Base-by-base conservation (phyloP, 2,888 invertebrate genomes). In the Diloba caeruleocephala region DNA sequence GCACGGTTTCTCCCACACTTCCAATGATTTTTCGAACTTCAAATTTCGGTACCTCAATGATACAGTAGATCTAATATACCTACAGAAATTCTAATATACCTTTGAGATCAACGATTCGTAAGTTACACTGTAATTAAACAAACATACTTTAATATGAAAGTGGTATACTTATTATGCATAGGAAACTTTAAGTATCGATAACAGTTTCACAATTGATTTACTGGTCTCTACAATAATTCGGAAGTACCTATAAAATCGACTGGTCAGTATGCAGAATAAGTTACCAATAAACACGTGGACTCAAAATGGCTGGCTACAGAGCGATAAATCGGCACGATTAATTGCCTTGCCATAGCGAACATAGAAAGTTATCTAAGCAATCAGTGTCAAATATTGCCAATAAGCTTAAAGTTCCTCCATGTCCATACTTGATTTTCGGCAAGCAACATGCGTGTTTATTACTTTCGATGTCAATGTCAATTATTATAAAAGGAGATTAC, bases 271-370 rank as follows among this genome's bases (percentile, higher is more conserved):
- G 62, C 54, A 46, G 57, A 63, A 54, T 62, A 68, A n/a, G 67
- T 71, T 34, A 28, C 29, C 28, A 41, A 28, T 21, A 19, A 57
- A 46, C 58, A 69, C 72, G 63, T 71, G 68, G 71, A 28, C 51
- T 39, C 51, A 23, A 45, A 56, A 50, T 36, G 38, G 44, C 25
- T 51, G 6, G 21, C 13, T 36, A 33, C 60, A 17, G 19, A 42
- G 42, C 49, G 10, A 71, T 67, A 67, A 71, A 71, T 69, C 23
- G 44, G 34, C 25, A 28, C 62, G 50, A 69, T 71, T 69, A 69
- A 69, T 71, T 58, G 51, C 52, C 44, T 50, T 48, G 52, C 46
- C 43, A 32, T 44, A 43, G 43, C 38, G 32, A 66, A 66, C 54
- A 53, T 68, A 36, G 51, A 69, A 67, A 69, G 52, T 62, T 58